Evolutionary conservation across 2,888 invertebrate species (phyloP).

Genomic region (Cheilosia grossa): DNA sequence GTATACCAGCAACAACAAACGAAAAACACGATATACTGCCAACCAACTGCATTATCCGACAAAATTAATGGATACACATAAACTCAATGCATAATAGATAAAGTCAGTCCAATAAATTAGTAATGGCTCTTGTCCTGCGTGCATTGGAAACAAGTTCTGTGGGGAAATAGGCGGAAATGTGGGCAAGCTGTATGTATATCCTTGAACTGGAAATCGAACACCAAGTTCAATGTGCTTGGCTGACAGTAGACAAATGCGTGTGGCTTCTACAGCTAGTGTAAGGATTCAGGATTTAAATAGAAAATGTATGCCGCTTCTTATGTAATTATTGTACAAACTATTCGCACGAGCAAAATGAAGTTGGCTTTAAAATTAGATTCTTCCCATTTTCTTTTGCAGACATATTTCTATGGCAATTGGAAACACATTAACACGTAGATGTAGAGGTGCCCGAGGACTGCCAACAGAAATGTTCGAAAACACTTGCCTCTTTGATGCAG

Average conservation of each 20-base stretch:
- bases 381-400: too few relatives aligned
- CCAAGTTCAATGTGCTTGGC: background rate
- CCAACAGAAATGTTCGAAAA: constrained; percentile 5
- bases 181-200: background rate
- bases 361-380: too few relatives aligned
- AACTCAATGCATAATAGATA: constrained; percentile 60
- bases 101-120: constrained; percentile 51
- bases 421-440: constrained; percentile 54
- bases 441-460: constrained; percentile 40
- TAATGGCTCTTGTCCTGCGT: constrained; percentile 48
- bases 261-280: background rate
- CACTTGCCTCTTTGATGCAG: constrained; percentile 30
- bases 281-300: too few relatives aligned
- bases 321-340: too few relatives aligned
- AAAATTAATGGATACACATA: constrained; percentile 59
- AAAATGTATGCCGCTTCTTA: too few relatives aligned
- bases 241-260: background rate
- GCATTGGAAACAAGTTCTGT: background rate
- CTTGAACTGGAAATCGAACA: background rate
- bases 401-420: constrained; percentile 30
- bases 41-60: constrained; percentile 47
- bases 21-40: background rate
- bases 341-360: too few relatives aligned
- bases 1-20: background rate
- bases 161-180: constrained; percentile 2